phyloP scores from a whole-genome alignment of 2,113 vertebrate species.

The Microcebus ravelobensis region DNA sequence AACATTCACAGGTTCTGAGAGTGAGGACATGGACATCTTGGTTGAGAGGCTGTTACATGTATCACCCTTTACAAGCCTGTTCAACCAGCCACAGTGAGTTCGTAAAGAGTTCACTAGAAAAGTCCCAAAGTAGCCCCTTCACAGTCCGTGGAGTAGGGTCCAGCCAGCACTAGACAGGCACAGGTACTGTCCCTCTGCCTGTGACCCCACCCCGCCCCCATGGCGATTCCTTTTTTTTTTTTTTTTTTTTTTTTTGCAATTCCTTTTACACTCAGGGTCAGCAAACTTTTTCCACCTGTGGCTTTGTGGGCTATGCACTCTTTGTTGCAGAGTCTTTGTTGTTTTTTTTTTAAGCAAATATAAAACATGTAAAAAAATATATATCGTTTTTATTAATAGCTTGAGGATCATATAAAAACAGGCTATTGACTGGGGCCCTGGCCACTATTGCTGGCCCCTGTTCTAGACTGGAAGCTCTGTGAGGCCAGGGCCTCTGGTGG shows the following conservation, averaged over 20 bases:
- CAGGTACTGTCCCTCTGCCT: not conserved
- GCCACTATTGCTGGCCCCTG: not conserved
- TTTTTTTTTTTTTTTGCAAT: too few relatives aligned
- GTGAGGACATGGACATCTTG: rapidly evolving
- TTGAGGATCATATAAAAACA: not conserved
- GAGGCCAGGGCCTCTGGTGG: not conserved
- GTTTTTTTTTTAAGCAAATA: not conserved
- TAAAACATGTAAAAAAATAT: not conserved
- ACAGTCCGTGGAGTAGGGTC: rapidly evolving
- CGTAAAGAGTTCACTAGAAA: not conserved
- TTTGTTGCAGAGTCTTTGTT: not conserved
- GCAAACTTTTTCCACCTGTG: not conserved
- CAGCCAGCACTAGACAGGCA: rapidly evolving
- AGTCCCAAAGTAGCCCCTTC: not conserved
- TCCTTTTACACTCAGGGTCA: not conserved
- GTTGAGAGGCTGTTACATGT: too few relatives aligned
- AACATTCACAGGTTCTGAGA: not conserved
- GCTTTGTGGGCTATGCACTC: not conserved
- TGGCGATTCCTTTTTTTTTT: not conserved
- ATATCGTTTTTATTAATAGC: not conserved
- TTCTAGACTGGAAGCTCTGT: not conserved
- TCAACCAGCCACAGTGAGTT: not conserved
- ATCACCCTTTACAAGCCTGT: not conserved
- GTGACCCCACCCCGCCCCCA: rapidly evolving
- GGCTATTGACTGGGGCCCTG: not conserved